These are phyloP conservation scores for Piaya cayana DNA, from an alignment of 2,113 vertebrate species.

Conservation along the genomic window DNA sequence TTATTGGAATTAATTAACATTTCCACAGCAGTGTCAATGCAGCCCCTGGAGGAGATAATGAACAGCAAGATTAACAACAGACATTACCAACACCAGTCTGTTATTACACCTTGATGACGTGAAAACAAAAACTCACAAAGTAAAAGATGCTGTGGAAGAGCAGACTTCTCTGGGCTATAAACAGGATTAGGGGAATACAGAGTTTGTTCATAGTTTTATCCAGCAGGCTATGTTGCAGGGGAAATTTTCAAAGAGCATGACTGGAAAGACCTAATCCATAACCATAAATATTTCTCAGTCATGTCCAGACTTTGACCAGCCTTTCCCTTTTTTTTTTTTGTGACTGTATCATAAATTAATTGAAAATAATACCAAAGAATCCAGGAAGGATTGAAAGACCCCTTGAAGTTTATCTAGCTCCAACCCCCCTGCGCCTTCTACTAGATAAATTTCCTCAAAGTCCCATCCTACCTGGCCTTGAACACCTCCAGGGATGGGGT, in stretches of 20 bases:
- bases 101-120: conserved; percentile 10
- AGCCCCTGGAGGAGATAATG: conserved; percentile 30
- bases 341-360: neutral
- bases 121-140: neutral
- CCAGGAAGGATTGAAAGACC: too few relatives aligned
- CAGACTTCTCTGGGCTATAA: neutral
- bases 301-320: neutral
- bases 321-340: conserved; percentile 30
- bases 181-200: neutral
- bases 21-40: neutral
- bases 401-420: too few relatives aligned
- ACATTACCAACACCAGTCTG: neutral
- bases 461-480: too few relatives aligned
- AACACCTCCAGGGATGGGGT: too few relatives aligned
- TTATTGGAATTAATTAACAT: conserved; percentile 65
- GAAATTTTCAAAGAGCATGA: neutral
- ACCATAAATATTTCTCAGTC: neutral
- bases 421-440: too few relatives aligned
- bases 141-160: neutral
- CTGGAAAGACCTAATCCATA: neutral
- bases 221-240: neutral
- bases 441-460: too few relatives aligned
- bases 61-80: conserved; percentile 33
- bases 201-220: neutral
- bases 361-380: neutral